Base-by-base conservation (phyloP, 2,113 vertebrate genomes). In the Rhynchomys soricoides region DNA sequence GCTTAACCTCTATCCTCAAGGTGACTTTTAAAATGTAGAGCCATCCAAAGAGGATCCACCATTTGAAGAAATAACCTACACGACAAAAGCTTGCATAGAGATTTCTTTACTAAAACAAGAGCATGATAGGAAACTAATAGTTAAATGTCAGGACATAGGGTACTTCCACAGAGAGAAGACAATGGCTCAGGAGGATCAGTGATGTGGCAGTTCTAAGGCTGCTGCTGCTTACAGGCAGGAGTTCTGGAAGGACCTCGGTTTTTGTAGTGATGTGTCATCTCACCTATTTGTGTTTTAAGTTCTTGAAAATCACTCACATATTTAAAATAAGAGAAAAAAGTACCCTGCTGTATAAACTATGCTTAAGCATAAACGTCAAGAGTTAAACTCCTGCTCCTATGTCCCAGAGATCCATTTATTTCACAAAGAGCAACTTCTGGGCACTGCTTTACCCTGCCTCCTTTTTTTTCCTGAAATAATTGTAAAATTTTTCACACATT, bases 351-450 rank as follows among this genome's bases (percentile, higher is more conserved):
- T 64, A 45, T 37, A 21, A 85, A 16, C 66, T 77, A 66, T 78
- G 43, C 52, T 83, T 95, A 73, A 78, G n/a, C 13, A 62, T 50
- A 88, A 89, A 66, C 77, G 16, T 85, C 77, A 64, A 64, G 19
- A 5, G 2, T 95, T 86, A 13, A 45, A 50, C 62, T 59, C 90
- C 86, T 66, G 55, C n/a, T 74, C 71, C n/a, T 26, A 11, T 50
- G 26, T 85, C 62, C 77, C 37, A 82, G 70, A 96, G 77, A n/a
- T 8, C 68, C 73, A 86, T 48, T 90, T 87, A 71, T 24, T 96
- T 66, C 31, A 75, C 12, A 86, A 8, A 88, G 16, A 57, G 57
- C 45, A 78, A 97, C 74, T 45, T 68, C 34, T 15, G 59, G 77
- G 15, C 4, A 43, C 29, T 52, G 2, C 8, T 90, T 82, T 91